A percentile compares a stretch with the other conserved stretches of the same genome.
phyloP scores from a whole-genome alignment of 2,797 vertebrate species.

The Hemibagrus guttatus region DNA sequence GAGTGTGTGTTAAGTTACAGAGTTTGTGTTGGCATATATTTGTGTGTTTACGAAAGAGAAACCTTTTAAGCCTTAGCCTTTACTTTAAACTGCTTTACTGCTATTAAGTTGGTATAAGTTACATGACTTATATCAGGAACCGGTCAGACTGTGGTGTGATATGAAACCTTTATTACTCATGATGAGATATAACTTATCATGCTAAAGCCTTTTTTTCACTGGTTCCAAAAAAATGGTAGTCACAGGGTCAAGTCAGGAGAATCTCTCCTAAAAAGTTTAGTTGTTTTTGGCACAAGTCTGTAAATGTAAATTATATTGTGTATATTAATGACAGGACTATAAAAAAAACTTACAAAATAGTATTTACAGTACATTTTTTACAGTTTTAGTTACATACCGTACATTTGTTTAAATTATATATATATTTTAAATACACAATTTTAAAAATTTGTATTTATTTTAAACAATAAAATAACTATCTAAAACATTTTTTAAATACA shows the following conservation, averaged over 20 bases:
- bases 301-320: neutral
- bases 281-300: neutral
- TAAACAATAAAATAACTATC: neutral
- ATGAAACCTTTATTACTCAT: neutral
- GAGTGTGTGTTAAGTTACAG: conserved; percentile 21
- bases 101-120: neutral
- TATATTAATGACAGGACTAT: too few species aligned
- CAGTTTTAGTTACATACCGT: too few species aligned
- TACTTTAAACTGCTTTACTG: neutral
- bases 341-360: too few species aligned
- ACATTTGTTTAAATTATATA: neutral
- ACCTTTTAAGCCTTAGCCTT: neutral
- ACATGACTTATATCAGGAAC: neutral
- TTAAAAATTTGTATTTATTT: neutral
- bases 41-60: neutral
- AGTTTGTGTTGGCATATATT: conserved; percentile 12
- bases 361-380: neutral
- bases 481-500: neutral
- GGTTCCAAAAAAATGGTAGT: too few species aligned
- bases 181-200: neutral
- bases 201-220: neutral
- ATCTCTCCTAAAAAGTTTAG: neutral
- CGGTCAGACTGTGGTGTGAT: neutral
- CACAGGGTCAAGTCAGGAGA: neutral
- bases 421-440: neutral